Evolutionary conservation across 2,797 vertebrate species (phyloP).

Genomic region (Leucoraja ocellata): DNA sequence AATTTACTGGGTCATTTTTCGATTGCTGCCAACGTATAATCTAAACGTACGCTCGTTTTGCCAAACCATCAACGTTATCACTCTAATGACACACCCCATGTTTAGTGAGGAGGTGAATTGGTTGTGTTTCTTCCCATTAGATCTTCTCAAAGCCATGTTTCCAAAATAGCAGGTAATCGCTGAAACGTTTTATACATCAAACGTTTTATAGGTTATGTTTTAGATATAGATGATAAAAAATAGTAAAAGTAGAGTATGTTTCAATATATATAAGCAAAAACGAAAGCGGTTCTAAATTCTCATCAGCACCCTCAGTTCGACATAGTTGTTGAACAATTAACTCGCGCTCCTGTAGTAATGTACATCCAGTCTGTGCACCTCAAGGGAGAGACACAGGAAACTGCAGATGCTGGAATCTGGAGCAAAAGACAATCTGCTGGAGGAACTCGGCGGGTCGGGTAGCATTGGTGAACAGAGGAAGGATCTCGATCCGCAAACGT

Average conservation of each 20-base stretch:
- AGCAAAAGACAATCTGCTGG: too few relatives aligned
- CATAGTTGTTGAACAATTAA: too few relatives aligned
- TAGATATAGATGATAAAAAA: too few relatives aligned
- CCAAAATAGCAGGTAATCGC: not conserved
- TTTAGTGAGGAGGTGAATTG: not conserved
- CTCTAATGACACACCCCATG: not conserved
- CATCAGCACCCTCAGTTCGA: not conserved
- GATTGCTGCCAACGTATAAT: too few relatives aligned
- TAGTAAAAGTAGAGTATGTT: not conserved
- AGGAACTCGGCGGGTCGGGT: too few relatives aligned
- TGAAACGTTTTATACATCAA: not conserved
- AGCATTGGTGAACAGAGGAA: too few relatives aligned
- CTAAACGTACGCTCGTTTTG: not conserved
- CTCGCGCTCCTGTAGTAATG: not conserved
- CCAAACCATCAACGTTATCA: too few relatives aligned
- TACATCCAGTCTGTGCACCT: not conserved
- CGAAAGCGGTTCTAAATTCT: not conserved
- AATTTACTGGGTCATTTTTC: not conserved
- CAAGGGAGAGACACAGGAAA: too few relatives aligned
- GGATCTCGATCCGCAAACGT: too few relatives aligned
- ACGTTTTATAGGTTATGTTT: too few relatives aligned
- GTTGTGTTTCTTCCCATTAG: not conserved
- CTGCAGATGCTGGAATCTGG: too few relatives aligned
- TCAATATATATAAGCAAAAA: not conserved
- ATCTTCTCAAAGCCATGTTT: not conserved